Evolutionary conservation across 2,888 invertebrate genomes (phyloP), one percentile per base, ranked within the genome.

Genomic region (Drosophila acutilabella): DNA sequence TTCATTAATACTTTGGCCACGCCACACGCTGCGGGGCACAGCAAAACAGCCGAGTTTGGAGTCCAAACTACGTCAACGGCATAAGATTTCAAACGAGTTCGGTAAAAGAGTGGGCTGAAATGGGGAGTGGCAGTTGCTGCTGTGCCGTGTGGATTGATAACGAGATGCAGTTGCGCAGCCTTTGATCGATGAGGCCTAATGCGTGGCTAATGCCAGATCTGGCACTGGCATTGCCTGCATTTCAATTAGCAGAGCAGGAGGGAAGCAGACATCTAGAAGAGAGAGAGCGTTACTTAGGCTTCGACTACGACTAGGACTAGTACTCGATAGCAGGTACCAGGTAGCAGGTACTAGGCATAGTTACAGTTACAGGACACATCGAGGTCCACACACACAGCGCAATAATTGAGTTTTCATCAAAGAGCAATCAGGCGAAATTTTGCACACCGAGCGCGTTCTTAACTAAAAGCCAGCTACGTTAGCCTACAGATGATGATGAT

Each of bases 351-450:
- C 30, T 51, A 18, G 56, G 38, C 36, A 13, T 51, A 52, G 64
- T 51, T 52, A 59, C 59, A 64, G 44, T 51, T 53, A 50, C 60
- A 54, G 65, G 65, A 53, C 53, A 53, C 26, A 53, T 38, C n/a
- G 20, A 51, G n/a, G 38, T 38, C 36, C 51, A 44, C 74, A 74
- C 74, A 74, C 80, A 73, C 66, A 60, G 64, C 62, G 65, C 80
- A 84, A 87, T 87, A 87, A 87, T 87, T 87, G 85, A 87, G 89
- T 87, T 87, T 87, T 87, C 87, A 87, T 89, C 89, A 89, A 89
- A 88, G 89, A 72, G 87, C 89, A 89, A 87, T 87, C 87, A 88
- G 86, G 80, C 77, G 85, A 89, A 76, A 85, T 87, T 87, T 88
- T 81, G 80, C 85, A 87, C 87, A 87, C 89, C 80, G 73, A 83